A percentile compares a stretch with the other conserved stretches of the same genome.
phyloP scores from a whole-genome alignment of 2,797 vertebrate species.

The Varecia variegata region DNA sequence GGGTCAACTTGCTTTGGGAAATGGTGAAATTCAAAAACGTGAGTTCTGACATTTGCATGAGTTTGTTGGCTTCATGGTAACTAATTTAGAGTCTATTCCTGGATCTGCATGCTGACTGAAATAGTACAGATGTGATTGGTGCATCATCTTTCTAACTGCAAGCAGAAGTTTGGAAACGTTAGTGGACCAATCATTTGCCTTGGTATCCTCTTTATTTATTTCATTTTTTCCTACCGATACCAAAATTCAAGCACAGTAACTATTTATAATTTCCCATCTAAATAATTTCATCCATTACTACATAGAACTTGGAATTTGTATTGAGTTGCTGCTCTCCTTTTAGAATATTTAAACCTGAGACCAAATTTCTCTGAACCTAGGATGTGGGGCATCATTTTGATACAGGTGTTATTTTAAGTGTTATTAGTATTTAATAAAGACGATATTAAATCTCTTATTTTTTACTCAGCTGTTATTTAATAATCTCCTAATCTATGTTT shows the following conservation, averaged over 20 bases:
- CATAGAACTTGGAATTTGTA: neutral
- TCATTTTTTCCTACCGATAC: neutral
- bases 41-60: conserved; percentile 60
- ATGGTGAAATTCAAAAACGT: conserved; percentile 64
- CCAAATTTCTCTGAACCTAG: neutral
- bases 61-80: conserved; percentile 25
- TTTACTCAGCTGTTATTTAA: neutral
- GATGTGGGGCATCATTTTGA: neutral
- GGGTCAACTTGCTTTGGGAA: conserved; percentile 75
- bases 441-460: neutral
- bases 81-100: conserved; percentile 51
- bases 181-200: neutral
- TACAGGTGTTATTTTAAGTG: neutral
- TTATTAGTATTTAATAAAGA: neutral
- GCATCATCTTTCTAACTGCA: neutral
- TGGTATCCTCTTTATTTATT: neutral
- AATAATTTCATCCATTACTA: neutral
- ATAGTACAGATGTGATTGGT: conserved; percentile 6
- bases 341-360: conserved; percentile 24
- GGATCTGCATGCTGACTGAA: neutral
- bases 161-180: neutral
- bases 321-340: neutral
- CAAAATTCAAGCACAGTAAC: neutral
- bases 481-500: neutral
- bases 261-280: neutral